phyloP scores from a whole-genome alignment of 2,797 vertebrate genomes.

The Pangasius sanitwongsei region DNA sequence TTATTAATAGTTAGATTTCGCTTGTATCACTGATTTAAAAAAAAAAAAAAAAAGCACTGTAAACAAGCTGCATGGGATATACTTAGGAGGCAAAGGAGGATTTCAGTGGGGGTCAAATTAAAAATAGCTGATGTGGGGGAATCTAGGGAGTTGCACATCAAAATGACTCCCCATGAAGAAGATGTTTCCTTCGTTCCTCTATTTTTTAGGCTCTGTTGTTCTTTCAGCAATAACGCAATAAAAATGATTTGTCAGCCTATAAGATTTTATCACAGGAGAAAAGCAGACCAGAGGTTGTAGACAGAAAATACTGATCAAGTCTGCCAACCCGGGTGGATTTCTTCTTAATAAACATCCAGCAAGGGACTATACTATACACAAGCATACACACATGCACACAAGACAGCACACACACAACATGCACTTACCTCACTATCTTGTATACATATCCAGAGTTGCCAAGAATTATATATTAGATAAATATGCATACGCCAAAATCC shows the following conservation, averaged over 20 bases:
- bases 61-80: neutral
- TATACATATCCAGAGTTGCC: neutral
- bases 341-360: neutral
- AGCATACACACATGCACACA: neutral
- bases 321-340: neutral
- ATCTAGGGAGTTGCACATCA: neutral
- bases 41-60: neutral
- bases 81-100: neutral
- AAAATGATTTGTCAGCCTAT: neutral
- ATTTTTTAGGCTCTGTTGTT: neutral
- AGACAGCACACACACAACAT: neutral
- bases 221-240: neutral
- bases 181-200: neutral
- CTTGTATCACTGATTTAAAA: neutral
- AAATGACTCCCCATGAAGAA: neutral
- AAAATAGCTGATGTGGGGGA: neutral
- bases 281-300: neutral
- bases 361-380: neutral
- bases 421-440: neutral
- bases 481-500: neutral
- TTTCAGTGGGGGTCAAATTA: neutral
- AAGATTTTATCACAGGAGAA: neutral
- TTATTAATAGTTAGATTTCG: neutral
- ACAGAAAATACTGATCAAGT: neutral
- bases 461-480: neutral